Base-by-base conservation (phyloP, 37 sponge, comb jelly and placozoan species). In the Eunapius fragilis region DNA sequence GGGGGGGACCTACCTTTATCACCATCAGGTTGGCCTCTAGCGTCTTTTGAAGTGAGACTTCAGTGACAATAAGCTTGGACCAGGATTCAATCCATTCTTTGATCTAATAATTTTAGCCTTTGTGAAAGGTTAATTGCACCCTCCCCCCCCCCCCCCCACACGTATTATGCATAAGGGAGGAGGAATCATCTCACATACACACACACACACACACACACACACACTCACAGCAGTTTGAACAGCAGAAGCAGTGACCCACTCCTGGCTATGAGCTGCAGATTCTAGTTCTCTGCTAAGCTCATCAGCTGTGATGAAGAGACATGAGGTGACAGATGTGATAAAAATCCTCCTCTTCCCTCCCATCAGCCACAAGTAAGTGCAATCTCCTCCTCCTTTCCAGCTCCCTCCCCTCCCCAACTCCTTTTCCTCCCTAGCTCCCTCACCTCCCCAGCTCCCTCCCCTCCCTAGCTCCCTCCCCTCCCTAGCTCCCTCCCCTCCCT, bases 211-310 rank as follows among this genome's bases (percentile, higher is more conserved):
- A 2, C 33, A 31, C 75, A 70, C 27, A 3, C 71, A 70, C 27
- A 27, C 5, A 74, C 79, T 23, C n/a, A 78, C 79, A 30, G 38
- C 26, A 48, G 47, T 24, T 41, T 78, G 79, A 33, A 27, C 5
- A n/a, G 31, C 69, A 19, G 69, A 37, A 41, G 78, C 71, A 23
- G 82, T 88, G 28, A 41, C 25, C 71, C 70, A 69, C n/a, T 81
- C 82, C 14, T 76, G 25, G 14, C 37, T 30, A 31, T 70, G 28
- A 50, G 7, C 25, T 11, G 37, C 41, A 3, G 72, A 27, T 47
- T 85, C 91, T 34, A 90, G 71, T 33, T 90, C 32, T 31, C 47
- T 33, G 14, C 38, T 80, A 10, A 90, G 67, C 76, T 90, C 79
- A 27, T 90, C 91, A 68, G 91, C 91, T 82, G 58, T 3, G 5